Evolutionary conservation across 2,113 vertebrate genomes (phyloP).

Genomic region (Polypterus senegalus): DNA sequence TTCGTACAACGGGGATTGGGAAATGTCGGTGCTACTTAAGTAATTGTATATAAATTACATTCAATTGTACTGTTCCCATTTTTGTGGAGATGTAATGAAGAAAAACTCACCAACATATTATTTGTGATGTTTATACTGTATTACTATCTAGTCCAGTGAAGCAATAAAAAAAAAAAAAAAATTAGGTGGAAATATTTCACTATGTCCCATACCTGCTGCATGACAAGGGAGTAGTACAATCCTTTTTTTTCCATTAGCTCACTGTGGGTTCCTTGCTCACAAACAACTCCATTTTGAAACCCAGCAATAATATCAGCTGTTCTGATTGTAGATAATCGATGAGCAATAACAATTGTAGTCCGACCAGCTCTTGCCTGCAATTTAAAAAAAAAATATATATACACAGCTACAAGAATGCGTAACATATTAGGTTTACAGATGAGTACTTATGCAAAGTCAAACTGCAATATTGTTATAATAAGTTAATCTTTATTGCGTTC

Average conservation of each 20-base stretch:
- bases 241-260: conserved; percentile 55
- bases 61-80: too few relatives aligned
- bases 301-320: conserved; percentile 54
- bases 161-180: rapidly evolving
- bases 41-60: too few relatives aligned
- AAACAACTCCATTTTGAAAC: conserved; percentile 41
- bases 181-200: neutral
- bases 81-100: too few relatives aligned
- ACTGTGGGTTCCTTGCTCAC: conserved; percentile 49
- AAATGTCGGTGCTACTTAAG: too few relatives aligned
- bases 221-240: conserved; percentile 53
- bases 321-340: conserved; percentile 53
- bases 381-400: neutral
- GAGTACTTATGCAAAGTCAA: too few relatives aligned
- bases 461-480: too few relatives aligned
- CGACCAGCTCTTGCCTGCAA: conserved; percentile 47
- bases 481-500: too few relatives aligned
- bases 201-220: conserved; percentile 45
- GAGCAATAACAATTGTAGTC: conserved; percentile 61
- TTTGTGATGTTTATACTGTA: too few relatives aligned
- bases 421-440: too few relatives aligned
- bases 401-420: too few relatives aligned
- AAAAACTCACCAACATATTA: too few relatives aligned
- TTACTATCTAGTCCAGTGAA: neutral
- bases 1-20: too few relatives aligned